Evolutionary conservation across 2,888 invertebrate species (phyloP).

Genomic region (Branchipolynoe longqiensis): DNA sequence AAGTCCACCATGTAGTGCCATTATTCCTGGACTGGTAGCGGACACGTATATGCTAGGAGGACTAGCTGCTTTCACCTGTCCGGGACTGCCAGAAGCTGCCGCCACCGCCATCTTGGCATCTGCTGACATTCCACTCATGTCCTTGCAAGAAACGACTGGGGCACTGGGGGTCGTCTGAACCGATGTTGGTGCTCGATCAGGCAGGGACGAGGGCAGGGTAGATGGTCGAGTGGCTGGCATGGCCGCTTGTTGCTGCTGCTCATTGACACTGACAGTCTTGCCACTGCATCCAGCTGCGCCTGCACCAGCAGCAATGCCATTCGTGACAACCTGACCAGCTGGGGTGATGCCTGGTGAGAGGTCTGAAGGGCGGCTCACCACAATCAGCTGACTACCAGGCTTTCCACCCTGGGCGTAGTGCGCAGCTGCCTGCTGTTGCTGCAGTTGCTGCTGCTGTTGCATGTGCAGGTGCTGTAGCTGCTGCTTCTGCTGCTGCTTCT

Average conservation of each 20-base stretch:
- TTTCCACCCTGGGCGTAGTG: not conserved
- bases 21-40: not conserved
- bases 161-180: not conserved
- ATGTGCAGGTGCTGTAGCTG: not conserved
- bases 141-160: not conserved
- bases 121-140: not conserved
- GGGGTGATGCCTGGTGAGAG: not conserved
- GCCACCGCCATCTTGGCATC: constrained; percentile 31
- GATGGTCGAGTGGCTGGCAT: not conserved
- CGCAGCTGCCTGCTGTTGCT: constrained; percentile 18
- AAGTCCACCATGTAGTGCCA: constrained; percentile 38
- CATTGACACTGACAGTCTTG: not conserved
- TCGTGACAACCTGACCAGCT: not conserved
- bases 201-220: constrained; percentile 3
- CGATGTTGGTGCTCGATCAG: not conserved
- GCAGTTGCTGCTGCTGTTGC: constrained; percentile 4
- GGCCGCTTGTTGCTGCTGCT: not conserved
- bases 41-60: not conserved
- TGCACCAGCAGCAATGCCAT: not conserved
- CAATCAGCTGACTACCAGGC: not conserved
- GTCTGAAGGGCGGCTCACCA: not conserved
- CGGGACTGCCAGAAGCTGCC: constrained; percentile 33
- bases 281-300: constrained; percentile 3
- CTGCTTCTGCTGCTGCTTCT: constrained; percentile 6
- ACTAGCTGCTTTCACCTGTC: constrained; percentile 41